Conservation (phyloP, 37 sponge, comb jelly and placozoan species). For the Trichoplax adhaerens region DNA sequence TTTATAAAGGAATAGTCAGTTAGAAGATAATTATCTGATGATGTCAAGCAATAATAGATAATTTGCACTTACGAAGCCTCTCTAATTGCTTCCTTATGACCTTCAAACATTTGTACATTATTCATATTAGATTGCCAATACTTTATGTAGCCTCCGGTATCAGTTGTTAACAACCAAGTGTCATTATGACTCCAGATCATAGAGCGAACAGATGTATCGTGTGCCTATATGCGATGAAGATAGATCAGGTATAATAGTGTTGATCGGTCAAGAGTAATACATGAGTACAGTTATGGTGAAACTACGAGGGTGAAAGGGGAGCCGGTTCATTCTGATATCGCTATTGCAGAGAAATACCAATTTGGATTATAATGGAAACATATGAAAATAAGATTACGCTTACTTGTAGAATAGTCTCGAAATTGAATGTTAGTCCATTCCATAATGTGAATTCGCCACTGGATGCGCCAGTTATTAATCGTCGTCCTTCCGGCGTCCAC, state of each 20-base stretch:
- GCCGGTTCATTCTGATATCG: slow-evolving; percentile 7
- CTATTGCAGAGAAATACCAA: no score
- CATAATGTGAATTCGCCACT: slow-evolving; percentile 94
- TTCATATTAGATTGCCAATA: slow-evolving; percentile 98
- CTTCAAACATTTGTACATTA: slow-evolving; percentile 86
- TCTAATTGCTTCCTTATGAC: slow-evolving; percentile 79
- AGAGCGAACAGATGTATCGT: slow-evolving; percentile 74
- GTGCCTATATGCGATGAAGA: slow-evolving; percentile 31
- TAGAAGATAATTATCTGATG: no score
- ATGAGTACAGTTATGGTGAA: not conserved
- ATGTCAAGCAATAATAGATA: not conserved
- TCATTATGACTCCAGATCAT: slow-evolving; percentile 85
- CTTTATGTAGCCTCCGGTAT: slow-evolving; percentile 79
- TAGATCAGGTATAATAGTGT: not conserved
- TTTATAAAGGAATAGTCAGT: not conserved
- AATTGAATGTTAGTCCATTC: slow-evolving; percentile 88
- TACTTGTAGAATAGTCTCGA: slow-evolving; percentile 84
- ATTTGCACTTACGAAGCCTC: slow-evolving; percentile 47
- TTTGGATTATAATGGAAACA: no score
- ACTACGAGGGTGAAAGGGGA: slow-evolving; percentile 4
- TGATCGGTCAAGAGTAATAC: not conserved
- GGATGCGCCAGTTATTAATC: slow-evolving; percentile 79
- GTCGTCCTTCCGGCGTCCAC: slow-evolving; percentile 94
- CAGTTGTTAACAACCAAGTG: slow-evolving; percentile 77
- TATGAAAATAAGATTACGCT: not conserved